Evolutionary conservation across 1,140 invertebrate species (phyloP), one percentile per base, ranked within the genome.

Genomic region (Conopomorpha cramerella): DNA sequence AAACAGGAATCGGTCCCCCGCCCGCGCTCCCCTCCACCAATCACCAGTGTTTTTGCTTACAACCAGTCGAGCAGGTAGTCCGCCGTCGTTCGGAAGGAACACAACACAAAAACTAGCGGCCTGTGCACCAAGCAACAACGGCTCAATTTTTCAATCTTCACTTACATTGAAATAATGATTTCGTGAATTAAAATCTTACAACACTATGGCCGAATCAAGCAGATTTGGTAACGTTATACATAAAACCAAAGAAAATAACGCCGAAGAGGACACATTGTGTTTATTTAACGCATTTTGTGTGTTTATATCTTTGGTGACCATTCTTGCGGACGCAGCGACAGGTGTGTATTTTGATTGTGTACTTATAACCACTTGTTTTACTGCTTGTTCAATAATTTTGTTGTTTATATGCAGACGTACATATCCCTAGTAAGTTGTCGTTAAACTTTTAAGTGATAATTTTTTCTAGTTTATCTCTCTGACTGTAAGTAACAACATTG

Each of bases 271-370:
- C 51, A 71, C 63, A 45, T 66, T 61, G 55, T 66, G 65, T 61
- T 51, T 71, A 41, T 55, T 72, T 30, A 67, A 66, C 51, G 67
- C 72, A 42, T 51, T 76, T 18, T 68, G 70, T 57, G 65, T 76
- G 19, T 76, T 76, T 52, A 68, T 76, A 54, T 72, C 70, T 13
- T 53, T 76, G 33, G 61, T 76, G 23, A 64, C 65, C 15, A 72
- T 76, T 43, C 55, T 76, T 40, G 70, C 70, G 1, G 70, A 76
- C 55, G 56, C 71, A 35, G 68, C 70, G 25, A 76, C 70, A 50
- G 70, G 70, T 74, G 33, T 15, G 50, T 48, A 23, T 23, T 37
- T 13, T 10, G 19, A 25, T 13, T 36, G 28, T 38, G n/a, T 30
- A 26, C 29, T 36, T 2, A 26, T 14, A n/a, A n/a, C n/a, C n/a